Evolutionary conservation across 30 jellyfish, hydroid and myxozoan genomes (phyloP).

Genomic region (Aurelia coerulea): DNA sequence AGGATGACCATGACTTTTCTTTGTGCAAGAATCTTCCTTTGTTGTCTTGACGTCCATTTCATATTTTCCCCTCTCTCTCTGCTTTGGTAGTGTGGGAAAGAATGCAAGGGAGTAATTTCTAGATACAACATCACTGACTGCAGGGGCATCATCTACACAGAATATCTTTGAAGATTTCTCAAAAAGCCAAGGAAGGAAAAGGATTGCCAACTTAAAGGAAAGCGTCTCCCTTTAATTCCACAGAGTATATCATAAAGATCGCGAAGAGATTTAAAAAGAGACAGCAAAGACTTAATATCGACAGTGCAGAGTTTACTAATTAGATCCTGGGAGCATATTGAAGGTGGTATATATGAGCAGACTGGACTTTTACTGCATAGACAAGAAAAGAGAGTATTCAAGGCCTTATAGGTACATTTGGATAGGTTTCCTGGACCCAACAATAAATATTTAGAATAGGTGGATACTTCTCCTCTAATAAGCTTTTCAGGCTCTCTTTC

Average conservation of each 20-base stretch:
- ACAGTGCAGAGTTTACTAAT: background rate
- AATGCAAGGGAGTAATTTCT: background rate
- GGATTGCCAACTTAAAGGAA: background rate
- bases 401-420: background rate
- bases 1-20: too few relatives aligned
- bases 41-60: too few relatives aligned
- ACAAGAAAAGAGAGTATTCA: background rate
- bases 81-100: background rate
- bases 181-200: background rate
- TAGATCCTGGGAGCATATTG: background rate
- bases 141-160: background rate
- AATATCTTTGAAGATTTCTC: background rate
- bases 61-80: background rate
- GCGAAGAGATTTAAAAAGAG: background rate
- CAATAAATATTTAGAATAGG: background rate
- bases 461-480: too few relatives aligned
- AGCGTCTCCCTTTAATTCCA: background rate
- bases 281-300: background rate
- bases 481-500: too few relatives aligned
- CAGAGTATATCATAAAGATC: background rate
- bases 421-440: background rate
- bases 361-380: constrained; percentile 9
- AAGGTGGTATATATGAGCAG: constrained; percentile 9
- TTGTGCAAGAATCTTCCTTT: too few relatives aligned
- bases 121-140: background rate